Conservation (phyloP, 2,113 vertebrate genomes). For the Microtus montanus region DNA sequence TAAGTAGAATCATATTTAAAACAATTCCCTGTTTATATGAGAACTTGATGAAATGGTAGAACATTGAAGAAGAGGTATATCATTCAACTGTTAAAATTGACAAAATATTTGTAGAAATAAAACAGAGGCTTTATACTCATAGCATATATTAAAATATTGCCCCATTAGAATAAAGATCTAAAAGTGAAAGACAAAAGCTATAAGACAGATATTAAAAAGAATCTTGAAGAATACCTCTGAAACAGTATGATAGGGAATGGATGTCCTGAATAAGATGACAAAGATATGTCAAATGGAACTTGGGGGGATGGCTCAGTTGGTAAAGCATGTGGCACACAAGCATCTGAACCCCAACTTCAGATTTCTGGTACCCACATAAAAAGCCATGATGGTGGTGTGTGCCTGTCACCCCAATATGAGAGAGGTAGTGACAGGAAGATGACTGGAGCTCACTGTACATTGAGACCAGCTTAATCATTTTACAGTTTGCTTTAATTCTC, state of each 20-base stretch:
- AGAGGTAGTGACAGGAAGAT: background rate
- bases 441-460: background rate
- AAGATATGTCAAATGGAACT: background rate
- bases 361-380: background rate
- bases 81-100: conserved; percentile 38
- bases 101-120: conserved; percentile 54
- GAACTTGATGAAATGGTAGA: background rate
- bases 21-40: background rate
- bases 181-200: background rate
- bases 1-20: conserved; percentile 16
- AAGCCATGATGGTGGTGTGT: background rate
- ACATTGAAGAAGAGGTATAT: background rate
- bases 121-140: background rate
- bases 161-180: background rate
- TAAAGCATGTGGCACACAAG: background rate
- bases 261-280: conserved; percentile 4
- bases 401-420: background rate
- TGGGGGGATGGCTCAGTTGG: background rate
- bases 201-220: background rate
- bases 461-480: background rate
- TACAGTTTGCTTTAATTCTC: background rate
- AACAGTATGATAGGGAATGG: background rate
- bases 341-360: background rate
- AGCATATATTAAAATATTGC: background rate
- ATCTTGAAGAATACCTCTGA: background rate